Percentiles rank a stretch among this genome's conserved stretches.
These are phyloP conservation scores for Drosophila kuntzei DNA, from an alignment of 2,888 invertebrate species.

Conservation along the genomic window DNA sequence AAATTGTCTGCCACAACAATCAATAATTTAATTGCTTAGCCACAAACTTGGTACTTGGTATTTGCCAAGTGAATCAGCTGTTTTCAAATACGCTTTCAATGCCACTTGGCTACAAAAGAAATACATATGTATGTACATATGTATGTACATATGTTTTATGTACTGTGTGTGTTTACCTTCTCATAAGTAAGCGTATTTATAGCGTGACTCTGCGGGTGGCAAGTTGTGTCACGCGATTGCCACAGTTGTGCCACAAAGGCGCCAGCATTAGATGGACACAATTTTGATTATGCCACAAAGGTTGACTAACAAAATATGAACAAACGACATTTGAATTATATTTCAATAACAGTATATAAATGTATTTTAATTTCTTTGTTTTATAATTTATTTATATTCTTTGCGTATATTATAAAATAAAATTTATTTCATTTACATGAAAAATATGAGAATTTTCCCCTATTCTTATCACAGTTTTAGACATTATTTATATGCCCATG, in stretches of 20 bases:
- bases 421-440: no score
- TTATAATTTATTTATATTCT: neutral
- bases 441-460: neutral
- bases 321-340: constrained; percentile 19
- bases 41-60: constrained; percentile 1
- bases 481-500: neutral
- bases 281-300: constrained; percentile 16
- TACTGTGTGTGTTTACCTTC: constrained; percentile 11
- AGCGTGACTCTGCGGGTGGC: constrained; percentile 59
- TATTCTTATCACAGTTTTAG: neutral
- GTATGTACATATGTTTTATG: neutral
- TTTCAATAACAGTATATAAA: constrained; percentile 3
- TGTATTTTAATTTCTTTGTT: neutral
- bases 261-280: constrained; percentile 29
- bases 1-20: constrained; percentile 64
- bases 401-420: no score
- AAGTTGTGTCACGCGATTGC: constrained; percentile 59
- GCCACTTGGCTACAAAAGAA: constrained; percentile 11
- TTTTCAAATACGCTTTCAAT: constrained; percentile 37
- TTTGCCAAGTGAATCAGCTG: constrained; percentile 65
- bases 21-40: constrained; percentile 71
- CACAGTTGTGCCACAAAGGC: constrained; percentile 42
- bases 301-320: constrained; percentile 17
- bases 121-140: neutral
- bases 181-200: constrained; percentile 39